These are phyloP conservation scores for Drosophila asahinai DNA, from an alignment of 1,140 invertebrate genomes.

Conservation along the genomic window DNA sequence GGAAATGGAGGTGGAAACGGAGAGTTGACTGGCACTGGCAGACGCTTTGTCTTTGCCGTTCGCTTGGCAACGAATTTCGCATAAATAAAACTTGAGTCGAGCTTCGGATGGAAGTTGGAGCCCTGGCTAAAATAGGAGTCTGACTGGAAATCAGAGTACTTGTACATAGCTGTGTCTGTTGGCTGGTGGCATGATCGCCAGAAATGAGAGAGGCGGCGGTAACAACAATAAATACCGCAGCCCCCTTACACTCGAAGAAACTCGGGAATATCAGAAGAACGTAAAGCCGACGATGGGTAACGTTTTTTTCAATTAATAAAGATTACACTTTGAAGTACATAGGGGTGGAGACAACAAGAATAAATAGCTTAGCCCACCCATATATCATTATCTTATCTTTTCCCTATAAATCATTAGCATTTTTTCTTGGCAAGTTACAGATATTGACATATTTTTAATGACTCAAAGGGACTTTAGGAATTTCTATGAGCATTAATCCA, in stretches of 20 bases:
- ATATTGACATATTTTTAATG: background rate
- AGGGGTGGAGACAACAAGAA: background rate
- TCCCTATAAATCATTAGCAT: background rate
- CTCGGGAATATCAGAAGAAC: slow-evolving; percentile 6
- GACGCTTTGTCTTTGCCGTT: slow-evolving; percentile 45
- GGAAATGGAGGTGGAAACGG: slow-evolving; percentile 32
- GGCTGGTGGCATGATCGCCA: slow-evolving; percentile 50
- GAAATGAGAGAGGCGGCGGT: slow-evolving; percentile 41
- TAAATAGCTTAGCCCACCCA: background rate
- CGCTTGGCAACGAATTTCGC: slow-evolving; percentile 39
- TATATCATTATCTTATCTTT: background rate
- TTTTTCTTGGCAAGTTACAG: background rate
- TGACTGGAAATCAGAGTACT: slow-evolving; percentile 14
- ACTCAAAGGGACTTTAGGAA: background rate
- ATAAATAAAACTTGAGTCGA: slow-evolving; percentile 53
- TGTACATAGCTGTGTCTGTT: slow-evolving; percentile 12
- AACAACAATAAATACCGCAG: slow-evolving; percentile 34
- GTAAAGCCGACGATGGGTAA: background rate
- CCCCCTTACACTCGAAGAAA: slow-evolving; percentile 32
- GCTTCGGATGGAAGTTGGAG: slow-evolving; percentile 16
- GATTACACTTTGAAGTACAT: background rate
- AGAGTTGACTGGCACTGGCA: slow-evolving; percentile 52
- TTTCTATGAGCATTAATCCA: background rate
- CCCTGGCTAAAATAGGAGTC: slow-evolving; percentile 34
- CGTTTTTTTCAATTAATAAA: slow-evolving; percentile 8